Base-by-base conservation (phyloP, 2,113 vertebrate genomes). In the Gobius niger region DNA sequence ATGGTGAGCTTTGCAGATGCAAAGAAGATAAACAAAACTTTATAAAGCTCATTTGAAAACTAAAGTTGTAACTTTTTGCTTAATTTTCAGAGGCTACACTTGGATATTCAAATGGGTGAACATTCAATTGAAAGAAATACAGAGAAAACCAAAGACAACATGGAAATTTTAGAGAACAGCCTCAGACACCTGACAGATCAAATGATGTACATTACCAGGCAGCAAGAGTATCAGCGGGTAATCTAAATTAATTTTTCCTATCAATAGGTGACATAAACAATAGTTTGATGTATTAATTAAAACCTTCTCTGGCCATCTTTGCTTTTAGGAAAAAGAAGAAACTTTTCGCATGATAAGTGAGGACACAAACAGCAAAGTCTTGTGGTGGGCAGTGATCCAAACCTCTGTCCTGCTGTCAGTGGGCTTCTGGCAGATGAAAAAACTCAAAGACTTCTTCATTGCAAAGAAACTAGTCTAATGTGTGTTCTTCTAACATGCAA, bases 191-290 rank as follows among this genome's bases (percentile, higher is more conserved):
- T 98, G 18, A 89, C 86, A 14, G 92, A 95, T 77, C 91, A 96
- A 90, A 92, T 95, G 70, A 70, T 84, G 47, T 93, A 95, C 13
- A 94, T 98, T 76, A 77, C 85, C 73, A 96, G 82, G 78, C 94
- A 96, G 68, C 97, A 99, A 81, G 89, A 94, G 73, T 96, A 95
- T 82, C 95, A 96, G 75, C 93, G 95, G 88, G 96, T 96, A 94
- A n/a, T 13, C 8, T 15, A 9, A 6, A 12, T 13, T 10, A 5
- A 9, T 52, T 18, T 41, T 9, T 64, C 16, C 47, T 50, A 50
- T 9, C 10, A 9, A 6, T 46, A 7, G 6, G 15, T 12, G 47
- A 15, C 16, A 18, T 60, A n/a, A n/a, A 19, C 34, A 42, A 42
- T 4, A 6, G 40, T 3, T n/a, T 60, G 14, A 9, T 16, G 9